These are phyloP conservation scores for Nymphalis polychloros DNA, from an alignment of 2,888 invertebrate genomes.

Conservation along the genomic window DNA sequence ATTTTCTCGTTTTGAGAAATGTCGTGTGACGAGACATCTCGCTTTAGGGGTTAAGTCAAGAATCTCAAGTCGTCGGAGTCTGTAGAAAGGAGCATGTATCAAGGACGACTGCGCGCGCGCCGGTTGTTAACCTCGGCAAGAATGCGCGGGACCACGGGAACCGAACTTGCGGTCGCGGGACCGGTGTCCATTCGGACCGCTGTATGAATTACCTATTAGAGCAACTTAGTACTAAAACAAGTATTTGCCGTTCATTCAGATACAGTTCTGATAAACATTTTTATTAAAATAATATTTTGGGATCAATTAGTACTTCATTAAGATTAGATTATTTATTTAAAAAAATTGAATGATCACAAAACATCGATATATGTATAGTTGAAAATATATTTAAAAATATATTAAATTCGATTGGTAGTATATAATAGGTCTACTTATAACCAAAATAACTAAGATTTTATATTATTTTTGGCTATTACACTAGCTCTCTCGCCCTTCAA, in stretches of 20 bases:
- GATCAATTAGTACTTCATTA: neutral
- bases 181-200: constrained; percentile 44
- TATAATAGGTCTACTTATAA: too few species aligned
- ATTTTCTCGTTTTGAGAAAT: constrained; percentile 19
- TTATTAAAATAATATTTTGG: neutral
- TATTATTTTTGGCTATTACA: too few species aligned
- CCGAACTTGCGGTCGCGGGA: constrained; percentile 60
- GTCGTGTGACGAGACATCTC: constrained; percentile 19
- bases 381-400: too few species aligned
- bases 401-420: too few species aligned
- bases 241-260: constrained; percentile 22
- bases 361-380: too few species aligned
- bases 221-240: constrained; percentile 23
- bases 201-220: constrained; percentile 34
- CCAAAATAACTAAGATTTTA: too few species aligned
- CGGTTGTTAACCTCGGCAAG: constrained; percentile 77
- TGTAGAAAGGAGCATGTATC: constrained; percentile 73
- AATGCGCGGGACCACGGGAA: constrained; percentile 65
- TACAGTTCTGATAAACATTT: neutral
- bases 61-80: constrained; percentile 27
- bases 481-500: too few species aligned
- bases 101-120: constrained; percentile 67
- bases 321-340: neutral
- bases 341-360: too few species aligned
- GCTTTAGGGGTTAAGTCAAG: constrained; percentile 28